Percentiles rank a stretch among this genome's conserved stretches.
Evolutionary conservation across 2,888 invertebrate species (phyloP).

Genomic region (Caenorhabditis auriculariae): DNA sequence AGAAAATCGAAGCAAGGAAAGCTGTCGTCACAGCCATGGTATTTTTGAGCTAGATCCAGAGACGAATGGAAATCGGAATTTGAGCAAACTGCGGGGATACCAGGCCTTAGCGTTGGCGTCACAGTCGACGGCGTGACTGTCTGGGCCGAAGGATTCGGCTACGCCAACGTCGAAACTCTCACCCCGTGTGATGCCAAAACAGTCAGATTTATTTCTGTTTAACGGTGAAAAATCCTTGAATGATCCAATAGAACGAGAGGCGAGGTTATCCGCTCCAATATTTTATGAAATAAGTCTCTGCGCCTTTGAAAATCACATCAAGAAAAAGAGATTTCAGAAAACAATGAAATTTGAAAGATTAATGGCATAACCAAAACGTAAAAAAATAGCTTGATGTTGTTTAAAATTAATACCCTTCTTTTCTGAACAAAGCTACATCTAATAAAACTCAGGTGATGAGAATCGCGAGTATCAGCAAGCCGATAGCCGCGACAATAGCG

Average conservation of each 20-base stretch:
- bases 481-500: constrained; percentile 69
- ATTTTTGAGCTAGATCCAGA: background rate
- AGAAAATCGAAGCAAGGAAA: background rate
- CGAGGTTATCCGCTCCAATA: background rate
- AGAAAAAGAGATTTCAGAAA: no score
- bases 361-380: no score
- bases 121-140: constrained; percentile 64
- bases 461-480: constrained; percentile 72
- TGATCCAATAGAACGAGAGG: no score
- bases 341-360: no score
- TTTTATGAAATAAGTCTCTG: background rate
- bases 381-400: no score
- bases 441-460: constrained; percentile 67
- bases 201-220: no score
- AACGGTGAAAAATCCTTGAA: no score
- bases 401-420: background rate
- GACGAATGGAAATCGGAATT: constrained; percentile 3
- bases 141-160: constrained; percentile 67
- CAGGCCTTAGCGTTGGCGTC: constrained; percentile 65
- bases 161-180: constrained; percentile 69
- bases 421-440: no score
- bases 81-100: constrained; percentile 64
- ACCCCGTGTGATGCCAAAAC: constrained; percentile 23
- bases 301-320: no score
- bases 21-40: constrained; percentile 9